Base-by-base conservation (phyloP, 2,797 vertebrate species). In the Mus minutoides region DNA sequence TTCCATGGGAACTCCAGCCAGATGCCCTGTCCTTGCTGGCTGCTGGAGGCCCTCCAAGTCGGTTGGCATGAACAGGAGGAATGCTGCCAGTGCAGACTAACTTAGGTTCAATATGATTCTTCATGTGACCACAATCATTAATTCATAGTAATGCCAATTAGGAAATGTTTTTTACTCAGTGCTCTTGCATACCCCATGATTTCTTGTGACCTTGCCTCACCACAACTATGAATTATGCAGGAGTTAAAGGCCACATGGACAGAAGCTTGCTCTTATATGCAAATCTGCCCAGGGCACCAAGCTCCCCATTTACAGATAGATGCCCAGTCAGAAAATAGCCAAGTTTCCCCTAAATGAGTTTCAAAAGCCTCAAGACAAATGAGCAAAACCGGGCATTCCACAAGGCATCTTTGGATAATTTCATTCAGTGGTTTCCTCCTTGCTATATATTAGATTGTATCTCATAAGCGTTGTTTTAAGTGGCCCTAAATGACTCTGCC, bases 141-240 rank as follows among this genome's bases (percentile, higher is more conserved):
- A 97, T 92, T 93, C 94, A 77, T 84, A 94, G 73, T 67, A 69
- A 90, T 90, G 80, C 58, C 96, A 76, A 71, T 94, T 94, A 96
- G 92, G 46, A 96, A 94, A 79, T 92, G 82, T 31, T 90, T 92
- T 91, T 86, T 85, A 26, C 90, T 58, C 67, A 40, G 77, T 54
- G 67, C 56, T 85, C 43, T 5, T 83, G 85, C 78, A 90, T 90
- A 91, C 77, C 90, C 16, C 60, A 82, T 87, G 96, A 90, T 93
- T 97, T 96, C 88, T 95, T 91, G 71, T 92, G 96, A 97, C 97
- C 96, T 97, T 98, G 93, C 94, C 94, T 96, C 84, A 71, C 85
- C 86, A 96, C 82, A 90, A 75, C 79, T 93, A 80, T 96, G 92
- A 94, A 80, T 92, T 93, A 94, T 88, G 85, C 84, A 92, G 90